Conservation (phyloP, 2,797 vertebrate species). For the Eidolon dupreanum region DNA sequence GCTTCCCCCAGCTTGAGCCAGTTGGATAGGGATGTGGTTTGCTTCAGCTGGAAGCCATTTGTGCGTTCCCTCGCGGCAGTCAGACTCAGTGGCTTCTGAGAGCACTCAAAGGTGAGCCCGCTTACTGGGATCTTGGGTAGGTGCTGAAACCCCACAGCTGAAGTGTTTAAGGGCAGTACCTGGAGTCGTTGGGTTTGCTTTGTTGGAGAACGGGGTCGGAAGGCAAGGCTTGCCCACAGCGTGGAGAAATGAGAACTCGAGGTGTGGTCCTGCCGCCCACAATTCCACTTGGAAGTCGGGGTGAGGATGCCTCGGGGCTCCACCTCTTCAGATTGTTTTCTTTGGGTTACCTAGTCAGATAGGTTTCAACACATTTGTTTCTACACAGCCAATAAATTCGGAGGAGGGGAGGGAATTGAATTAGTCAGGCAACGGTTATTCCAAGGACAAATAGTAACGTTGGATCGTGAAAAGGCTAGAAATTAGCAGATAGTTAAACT, state of each 20-base stretch:
- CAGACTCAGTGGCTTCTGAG: slow-evolving; percentile 23
- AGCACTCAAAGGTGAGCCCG: slow-evolving; percentile 50
- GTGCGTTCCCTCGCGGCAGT: slow-evolving; percentile 37
- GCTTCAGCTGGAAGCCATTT: slow-evolving; percentile 70
- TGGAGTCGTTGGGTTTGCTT: slow-evolving; percentile 40
- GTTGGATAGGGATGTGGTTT: slow-evolving; percentile 46
- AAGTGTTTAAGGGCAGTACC: slow-evolving; percentile 60
- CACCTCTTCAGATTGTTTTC: slow-evolving; percentile 17
- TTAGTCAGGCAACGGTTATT: not conserved
- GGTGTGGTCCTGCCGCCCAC: slow-evolving; percentile 59
- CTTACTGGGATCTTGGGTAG: not conserved
- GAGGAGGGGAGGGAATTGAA: not conserved
- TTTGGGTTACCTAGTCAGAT: not conserved
- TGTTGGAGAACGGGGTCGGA: slow-evolving; percentile 6
- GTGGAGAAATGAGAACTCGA: slow-evolving; percentile 62
- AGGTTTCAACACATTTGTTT: not conserved
- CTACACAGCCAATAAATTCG: not conserved
- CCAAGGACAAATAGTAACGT: not conserved
- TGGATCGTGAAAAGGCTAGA: not conserved
- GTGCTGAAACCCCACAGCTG: slow-evolving; percentile 35
- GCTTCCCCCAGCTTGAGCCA: slow-evolving; percentile 35
- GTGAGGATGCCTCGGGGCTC: not conserved
- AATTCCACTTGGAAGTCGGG: slow-evolving; percentile 55
- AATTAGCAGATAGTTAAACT: not conserved
- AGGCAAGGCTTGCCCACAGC: slow-evolving; percentile 18